phyloP scores from a whole-genome alignment of 2,797 vertebrate genomes.

The Ambastaia sidthimunki region DNA sequence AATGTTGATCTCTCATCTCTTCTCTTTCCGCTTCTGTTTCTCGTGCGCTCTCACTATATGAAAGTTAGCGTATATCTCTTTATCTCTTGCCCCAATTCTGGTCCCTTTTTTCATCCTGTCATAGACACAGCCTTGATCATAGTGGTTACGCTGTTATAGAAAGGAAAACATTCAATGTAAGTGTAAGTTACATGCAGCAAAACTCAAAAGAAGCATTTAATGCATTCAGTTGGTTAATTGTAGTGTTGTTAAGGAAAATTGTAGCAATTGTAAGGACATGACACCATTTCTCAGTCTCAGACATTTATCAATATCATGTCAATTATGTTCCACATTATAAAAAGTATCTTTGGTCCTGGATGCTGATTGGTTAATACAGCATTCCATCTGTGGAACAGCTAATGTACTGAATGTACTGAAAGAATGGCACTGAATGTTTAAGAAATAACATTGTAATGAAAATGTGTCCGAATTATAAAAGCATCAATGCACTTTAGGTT shows the following conservation, averaged over 20 bases:
- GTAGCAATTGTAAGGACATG: not conserved
- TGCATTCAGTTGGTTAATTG: too few relatives aligned
- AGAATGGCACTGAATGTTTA: not conserved
- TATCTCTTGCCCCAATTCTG: conserved; percentile 56
- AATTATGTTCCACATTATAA: not conserved
- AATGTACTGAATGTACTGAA: not conserved
- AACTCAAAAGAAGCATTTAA: not conserved
- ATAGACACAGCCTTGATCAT: conserved; percentile 67
- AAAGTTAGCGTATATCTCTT: conserved; percentile 76
- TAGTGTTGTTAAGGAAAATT: not conserved
- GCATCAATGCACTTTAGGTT: too few relatives aligned
- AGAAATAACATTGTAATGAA: not conserved
- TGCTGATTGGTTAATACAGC: not conserved
- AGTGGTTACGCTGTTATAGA: conserved; percentile 69
- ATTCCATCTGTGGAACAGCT: too few relatives aligned
- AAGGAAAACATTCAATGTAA: conserved; percentile 1
- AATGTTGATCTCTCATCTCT: conserved; percentile 35
- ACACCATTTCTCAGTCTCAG: not conserved
- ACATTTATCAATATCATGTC: not conserved
- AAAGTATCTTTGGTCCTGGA: not conserved
- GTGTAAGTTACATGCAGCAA: not conserved
- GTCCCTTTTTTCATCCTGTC: conserved; percentile 64
- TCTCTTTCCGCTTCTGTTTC: conserved; percentile 44
- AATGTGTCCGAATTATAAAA: too few relatives aligned
- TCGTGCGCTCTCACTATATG: conserved; percentile 50